phyloP scores from a whole-genome alignment of 1,140 invertebrate species.

The Daktulosphaira vitifoliae region DNA sequence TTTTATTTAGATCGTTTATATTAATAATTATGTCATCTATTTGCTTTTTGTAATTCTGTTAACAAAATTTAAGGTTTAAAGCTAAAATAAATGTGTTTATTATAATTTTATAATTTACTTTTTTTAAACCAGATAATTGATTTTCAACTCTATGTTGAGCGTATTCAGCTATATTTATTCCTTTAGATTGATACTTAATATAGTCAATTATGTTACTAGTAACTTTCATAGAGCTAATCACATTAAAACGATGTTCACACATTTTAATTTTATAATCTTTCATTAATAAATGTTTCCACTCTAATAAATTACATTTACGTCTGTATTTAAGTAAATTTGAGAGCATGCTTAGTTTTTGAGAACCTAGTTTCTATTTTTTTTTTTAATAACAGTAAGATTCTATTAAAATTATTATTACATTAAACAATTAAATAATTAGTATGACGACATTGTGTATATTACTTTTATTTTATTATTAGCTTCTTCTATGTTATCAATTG shows the following conservation, averaged over 20 bases:
- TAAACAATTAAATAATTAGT: not conserved
- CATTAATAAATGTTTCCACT: slow-evolving; percentile 1
- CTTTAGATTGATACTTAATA: slow-evolving; percentile 2
- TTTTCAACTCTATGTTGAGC: slow-evolving; percentile 10
- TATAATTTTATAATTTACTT: not conserved
- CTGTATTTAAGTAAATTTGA: slow-evolving; percentile 10
- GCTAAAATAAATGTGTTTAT: not conserved
- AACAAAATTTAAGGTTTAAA: not conserved
- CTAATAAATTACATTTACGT: slow-evolving; percentile 8
- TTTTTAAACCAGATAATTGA: not conserved
- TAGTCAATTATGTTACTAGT: slow-evolving; percentile 16
- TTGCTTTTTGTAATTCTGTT: not conserved
- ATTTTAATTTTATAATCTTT: slow-evolving; percentile 5
- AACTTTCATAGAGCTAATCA: slow-evolving; percentile 17
- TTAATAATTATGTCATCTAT: not conserved
- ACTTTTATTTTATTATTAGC: slow-evolving; percentile 12
- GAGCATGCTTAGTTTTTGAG: not conserved
- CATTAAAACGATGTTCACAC: slow-evolving; percentile 9
- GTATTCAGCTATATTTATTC: slow-evolving; percentile 4
- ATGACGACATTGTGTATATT: not conserved
- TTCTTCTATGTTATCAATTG: not conserved
- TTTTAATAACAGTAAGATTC: not conserved
- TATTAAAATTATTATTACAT: not conserved
- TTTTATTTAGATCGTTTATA: not conserved
- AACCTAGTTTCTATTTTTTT: slow-evolving; percentile 14